These are phyloP conservation scores for Ranitomeya imitator DNA, from an alignment of 2,113 vertebrate species.

Conservation along the genomic window DNA sequence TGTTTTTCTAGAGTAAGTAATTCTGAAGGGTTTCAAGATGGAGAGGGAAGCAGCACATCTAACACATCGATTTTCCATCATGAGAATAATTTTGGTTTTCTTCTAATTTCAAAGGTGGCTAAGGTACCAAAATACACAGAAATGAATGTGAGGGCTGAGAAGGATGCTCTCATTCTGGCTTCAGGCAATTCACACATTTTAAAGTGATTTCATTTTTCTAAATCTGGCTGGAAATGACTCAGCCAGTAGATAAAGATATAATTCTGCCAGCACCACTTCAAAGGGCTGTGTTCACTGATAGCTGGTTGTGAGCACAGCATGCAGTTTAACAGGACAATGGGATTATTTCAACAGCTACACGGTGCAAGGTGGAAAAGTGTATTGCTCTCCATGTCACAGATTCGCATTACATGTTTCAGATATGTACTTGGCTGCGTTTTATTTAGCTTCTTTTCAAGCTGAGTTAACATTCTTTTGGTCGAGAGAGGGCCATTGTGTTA, in stretches of 20 bases:
- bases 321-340: constrained; percentile 53
- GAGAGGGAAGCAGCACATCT: constrained; percentile 7
- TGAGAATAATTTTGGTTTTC: constrained; percentile 32
- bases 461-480: not conserved
- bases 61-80: constrained; percentile 7
- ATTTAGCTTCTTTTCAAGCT: not conserved
- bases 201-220: constrained; percentile 59
- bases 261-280: constrained; percentile 55
- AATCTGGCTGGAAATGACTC: constrained; percentile 57
- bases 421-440: constrained; percentile 30
- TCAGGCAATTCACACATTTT: constrained; percentile 58
- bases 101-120: constrained; percentile 35
- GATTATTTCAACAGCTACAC: constrained; percentile 52
- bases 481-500: not conserved
- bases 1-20: not conserved
- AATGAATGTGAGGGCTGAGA: constrained; percentile 43
- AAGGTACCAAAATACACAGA: constrained; percentile 42
- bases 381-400: constrained; percentile 21
- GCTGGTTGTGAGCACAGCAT: constrained; percentile 42
- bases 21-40: not conserved
- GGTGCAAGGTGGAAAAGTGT: constrained; percentile 47
- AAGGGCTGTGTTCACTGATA: constrained; percentile 50
- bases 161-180: constrained; percentile 54
- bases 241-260: constrained; percentile 55
- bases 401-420: constrained; percentile 10